These are phyloP conservation scores for Eupsilia transversa DNA, from an alignment of 2,888 invertebrate genomes.

Conservation along the genomic window DNA sequence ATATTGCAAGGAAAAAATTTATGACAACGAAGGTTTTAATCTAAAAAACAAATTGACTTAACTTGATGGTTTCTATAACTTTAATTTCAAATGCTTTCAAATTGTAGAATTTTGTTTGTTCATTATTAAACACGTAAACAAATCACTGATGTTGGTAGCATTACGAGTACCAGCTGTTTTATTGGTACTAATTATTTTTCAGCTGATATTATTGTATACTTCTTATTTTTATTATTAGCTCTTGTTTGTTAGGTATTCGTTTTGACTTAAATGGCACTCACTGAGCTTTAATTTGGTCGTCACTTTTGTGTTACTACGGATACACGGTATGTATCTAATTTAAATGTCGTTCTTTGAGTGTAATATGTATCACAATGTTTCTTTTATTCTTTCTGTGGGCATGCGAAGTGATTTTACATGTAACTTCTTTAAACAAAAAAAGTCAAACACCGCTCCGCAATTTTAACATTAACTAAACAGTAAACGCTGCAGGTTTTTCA, in stretches of 20 bases:
- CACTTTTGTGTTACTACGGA: background rate
- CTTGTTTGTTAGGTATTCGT: background rate
- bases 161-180: background rate
- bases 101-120: background rate
- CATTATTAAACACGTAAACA: too few relatives aligned
- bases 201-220: background rate
- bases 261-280: background rate
- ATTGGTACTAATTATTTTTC: background rate
- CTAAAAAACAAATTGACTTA: background rate
- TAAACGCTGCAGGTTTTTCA: slow-evolving; percentile 12
- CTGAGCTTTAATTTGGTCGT: background rate
- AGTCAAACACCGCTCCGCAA: background rate
- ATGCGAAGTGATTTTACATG: background rate
- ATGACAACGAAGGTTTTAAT: slow-evolving; percentile 5
- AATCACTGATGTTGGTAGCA: background rate
- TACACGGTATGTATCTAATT: background rate
- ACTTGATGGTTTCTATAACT: background rate
- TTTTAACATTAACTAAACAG: background rate
- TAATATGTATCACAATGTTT: background rate
- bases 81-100: background rate
- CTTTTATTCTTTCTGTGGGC: too few relatives aligned
- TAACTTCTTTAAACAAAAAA: background rate
- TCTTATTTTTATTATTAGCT: background rate
- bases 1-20: background rate
- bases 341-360: background rate